phyloP scores from a whole-genome alignment of 2,797 vertebrate species.

The Saxicola maurus region DNA sequence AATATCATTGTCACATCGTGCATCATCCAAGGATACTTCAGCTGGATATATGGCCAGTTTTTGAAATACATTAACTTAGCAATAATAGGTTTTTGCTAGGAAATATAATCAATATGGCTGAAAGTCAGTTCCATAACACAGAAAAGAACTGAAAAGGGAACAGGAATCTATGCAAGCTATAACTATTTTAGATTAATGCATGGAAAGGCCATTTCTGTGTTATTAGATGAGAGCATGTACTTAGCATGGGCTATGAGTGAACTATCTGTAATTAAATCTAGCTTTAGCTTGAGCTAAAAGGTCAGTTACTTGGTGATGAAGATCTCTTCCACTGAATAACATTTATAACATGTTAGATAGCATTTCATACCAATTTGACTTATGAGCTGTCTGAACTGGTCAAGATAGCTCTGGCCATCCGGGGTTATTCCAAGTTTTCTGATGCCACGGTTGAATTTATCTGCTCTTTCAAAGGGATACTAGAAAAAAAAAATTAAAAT shows the following conservation, averaged over 20 bases:
- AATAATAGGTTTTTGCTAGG: not conserved
- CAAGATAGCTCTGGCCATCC: conserved; percentile 96
- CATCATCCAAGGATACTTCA: not conserved
- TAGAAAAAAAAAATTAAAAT: conserved; percentile 57
- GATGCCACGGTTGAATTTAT: conserved; percentile 98
- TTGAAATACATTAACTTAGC: not conserved
- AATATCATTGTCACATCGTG: not conserved
- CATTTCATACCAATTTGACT: conserved; percentile 91
- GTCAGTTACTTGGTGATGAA: not conserved
- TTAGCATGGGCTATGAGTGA: not conserved
- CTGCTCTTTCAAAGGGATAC: conserved; percentile 97
- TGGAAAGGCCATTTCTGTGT: not conserved
- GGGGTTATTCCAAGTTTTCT: conserved; percentile 96
- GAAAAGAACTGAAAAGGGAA: not conserved
- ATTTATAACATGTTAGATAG: not conserved
- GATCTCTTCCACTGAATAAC: not conserved
- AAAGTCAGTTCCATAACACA: not conserved
- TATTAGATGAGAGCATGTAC: not conserved
- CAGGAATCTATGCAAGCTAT: not conserved
- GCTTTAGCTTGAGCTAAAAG: not conserved
- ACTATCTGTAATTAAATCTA: not conserved
- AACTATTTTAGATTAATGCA: not conserved
- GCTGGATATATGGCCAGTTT: not conserved
- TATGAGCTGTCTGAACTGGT: conserved; percentile 98
- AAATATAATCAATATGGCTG: not conserved